Percentiles rank a stretch among this genome's conserved stretches.
These are phyloP conservation scores for Tenthredo livida DNA, from an alignment of 2,888 invertebrate species.

Conservation along the genomic window DNA sequence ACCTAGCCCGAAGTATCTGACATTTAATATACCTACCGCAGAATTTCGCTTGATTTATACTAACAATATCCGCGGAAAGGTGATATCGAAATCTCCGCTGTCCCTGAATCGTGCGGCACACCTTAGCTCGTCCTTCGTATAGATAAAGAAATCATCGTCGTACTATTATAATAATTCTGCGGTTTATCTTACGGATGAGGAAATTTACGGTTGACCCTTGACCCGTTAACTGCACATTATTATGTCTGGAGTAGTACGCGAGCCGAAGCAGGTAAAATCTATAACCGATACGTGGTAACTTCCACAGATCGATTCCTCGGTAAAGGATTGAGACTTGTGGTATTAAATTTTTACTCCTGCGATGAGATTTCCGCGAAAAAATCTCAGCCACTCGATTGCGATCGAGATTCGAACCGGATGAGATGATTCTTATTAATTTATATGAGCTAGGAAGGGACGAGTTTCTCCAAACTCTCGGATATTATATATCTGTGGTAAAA, in stretches of 20 bases:
- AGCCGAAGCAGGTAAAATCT: background rate
- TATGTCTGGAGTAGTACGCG: background rate
- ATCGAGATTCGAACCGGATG: slow-evolving; percentile 11
- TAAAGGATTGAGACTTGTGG: slow-evolving; percentile 36
- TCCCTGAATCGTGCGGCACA: background rate
- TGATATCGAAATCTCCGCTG: slow-evolving; percentile 14
- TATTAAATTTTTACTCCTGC: slow-evolving; percentile 20
- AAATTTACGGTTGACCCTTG: background rate
- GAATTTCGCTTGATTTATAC: slow-evolving; percentile 2
- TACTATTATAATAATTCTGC: background rate
- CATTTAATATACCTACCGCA: slow-evolving; percentile 28
- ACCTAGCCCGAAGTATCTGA: background rate
- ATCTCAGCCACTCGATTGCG: too few relatives aligned
- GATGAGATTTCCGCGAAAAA: slow-evolving; percentile 35
- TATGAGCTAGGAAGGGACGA: slow-evolving; percentile 27
- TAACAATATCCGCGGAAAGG: background rate
- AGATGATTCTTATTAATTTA: background rate
- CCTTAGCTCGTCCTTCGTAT: slow-evolving; percentile 41
- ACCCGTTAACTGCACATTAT: background rate
- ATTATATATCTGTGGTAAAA: background rate
- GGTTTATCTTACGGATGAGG: background rate
- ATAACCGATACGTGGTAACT: background rate
- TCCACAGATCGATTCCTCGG: background rate
- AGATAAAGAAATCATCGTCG: background rate
- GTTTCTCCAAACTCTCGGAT: slow-evolving; percentile 22